phyloP scores from a whole-genome alignment of 2,888 invertebrate species.

The Dendrolimus houi region DNA sequence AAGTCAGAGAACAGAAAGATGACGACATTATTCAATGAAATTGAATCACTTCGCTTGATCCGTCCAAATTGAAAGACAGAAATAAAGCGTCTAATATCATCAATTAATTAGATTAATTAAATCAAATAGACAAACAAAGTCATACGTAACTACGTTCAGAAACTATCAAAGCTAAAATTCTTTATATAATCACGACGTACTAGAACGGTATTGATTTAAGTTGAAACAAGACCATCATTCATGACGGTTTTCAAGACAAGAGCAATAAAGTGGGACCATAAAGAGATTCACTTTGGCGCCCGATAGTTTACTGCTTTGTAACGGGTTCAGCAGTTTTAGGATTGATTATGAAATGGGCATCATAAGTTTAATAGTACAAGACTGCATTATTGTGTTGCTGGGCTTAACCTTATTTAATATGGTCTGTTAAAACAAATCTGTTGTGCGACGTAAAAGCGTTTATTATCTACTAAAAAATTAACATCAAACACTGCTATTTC shows the following conservation, averaged over 20 bases:
- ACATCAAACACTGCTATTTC: too few relatives aligned
- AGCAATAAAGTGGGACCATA: background rate
- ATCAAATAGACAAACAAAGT: background rate
- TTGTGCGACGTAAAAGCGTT: too few relatives aligned
- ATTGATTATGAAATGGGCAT: background rate
- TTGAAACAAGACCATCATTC: background rate
- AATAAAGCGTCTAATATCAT: too few relatives aligned
- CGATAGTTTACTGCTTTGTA: background rate
- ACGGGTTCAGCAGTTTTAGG: background rate
- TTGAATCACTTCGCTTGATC: too few relatives aligned
- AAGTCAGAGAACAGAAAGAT: too few relatives aligned
- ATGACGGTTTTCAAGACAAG: background rate
- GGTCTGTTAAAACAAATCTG: too few relatives aligned
- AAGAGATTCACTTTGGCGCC: background rate
- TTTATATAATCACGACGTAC: background rate
- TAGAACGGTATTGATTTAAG: background rate
- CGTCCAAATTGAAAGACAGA: too few relatives aligned
- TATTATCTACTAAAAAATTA: too few relatives aligned
- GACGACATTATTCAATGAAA: too few relatives aligned
- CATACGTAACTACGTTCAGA: background rate
- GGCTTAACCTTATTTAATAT: too few relatives aligned
- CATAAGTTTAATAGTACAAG: background rate
- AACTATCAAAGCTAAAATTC: background rate
- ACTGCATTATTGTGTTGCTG: too few relatives aligned
- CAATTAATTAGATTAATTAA: too few relatives aligned